Conservation (phyloP, 2,113 vertebrate genomes). For the Rhea pennata region DNA sequence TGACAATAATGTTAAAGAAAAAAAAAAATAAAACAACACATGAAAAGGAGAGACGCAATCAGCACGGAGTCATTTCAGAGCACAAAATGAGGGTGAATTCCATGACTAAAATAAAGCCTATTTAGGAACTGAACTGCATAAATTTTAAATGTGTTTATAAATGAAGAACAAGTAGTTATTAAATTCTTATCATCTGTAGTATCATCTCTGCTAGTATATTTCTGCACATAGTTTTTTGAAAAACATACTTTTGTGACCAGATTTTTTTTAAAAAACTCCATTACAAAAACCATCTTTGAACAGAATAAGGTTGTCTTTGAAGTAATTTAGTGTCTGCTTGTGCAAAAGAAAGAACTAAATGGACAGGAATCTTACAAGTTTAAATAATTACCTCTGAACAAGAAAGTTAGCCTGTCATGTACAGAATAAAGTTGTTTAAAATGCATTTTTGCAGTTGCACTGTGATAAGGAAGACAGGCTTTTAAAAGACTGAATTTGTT, state of each 20-base stretch:
- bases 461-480: constrained; percentile 27
- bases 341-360: background rate
- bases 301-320: background rate
- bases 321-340: background rate
- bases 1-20: background rate
- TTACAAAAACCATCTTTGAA: background rate
- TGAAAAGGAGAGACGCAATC: background rate
- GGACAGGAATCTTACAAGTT: background rate
- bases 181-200: background rate
- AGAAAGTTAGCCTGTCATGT: constrained; percentile 50
- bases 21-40: background rate
- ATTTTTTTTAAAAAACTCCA: background rate
- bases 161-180: background rate
- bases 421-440: constrained; percentile 49
- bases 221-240: background rate
- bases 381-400: constrained; percentile 26
- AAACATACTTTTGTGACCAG: background rate
- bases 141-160: background rate
- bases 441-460: constrained; percentile 15
- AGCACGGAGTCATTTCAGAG: background rate
- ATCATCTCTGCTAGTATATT: background rate
- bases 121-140: background rate
- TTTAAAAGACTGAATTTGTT: constrained; percentile 36
- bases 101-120: background rate
- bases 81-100: background rate